Evolutionary conservation across 2,797 vertebrate genomes (phyloP).

Genomic region (Dromococcyx pavoninus): DNA sequence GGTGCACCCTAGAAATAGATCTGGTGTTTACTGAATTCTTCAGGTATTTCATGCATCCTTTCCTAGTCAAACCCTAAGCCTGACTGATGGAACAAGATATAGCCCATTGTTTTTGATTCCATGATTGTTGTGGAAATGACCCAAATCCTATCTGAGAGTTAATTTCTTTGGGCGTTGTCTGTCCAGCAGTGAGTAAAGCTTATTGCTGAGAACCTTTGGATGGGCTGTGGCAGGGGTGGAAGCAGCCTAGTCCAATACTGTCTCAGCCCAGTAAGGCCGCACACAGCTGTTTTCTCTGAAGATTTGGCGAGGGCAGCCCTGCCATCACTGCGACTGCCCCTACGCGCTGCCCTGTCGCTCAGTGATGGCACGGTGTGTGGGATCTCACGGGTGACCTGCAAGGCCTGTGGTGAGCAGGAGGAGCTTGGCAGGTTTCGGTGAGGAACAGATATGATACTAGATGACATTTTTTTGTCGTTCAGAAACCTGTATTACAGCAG

Average conservation of each 20-base stretch:
- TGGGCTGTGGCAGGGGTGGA: neutral
- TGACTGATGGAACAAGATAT: neutral
- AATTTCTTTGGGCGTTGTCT: neutral
- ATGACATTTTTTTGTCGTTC: rapidly evolving
- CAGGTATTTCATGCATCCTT: neutral
- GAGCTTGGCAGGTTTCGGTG: neutral
- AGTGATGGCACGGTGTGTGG: neutral
- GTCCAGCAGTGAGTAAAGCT: neutral
- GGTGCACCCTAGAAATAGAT: neutral
- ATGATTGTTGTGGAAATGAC: neutral
- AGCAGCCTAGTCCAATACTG: neutral
- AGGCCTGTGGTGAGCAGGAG: neutral
- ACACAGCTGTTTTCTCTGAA: neutral
- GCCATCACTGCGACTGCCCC: neutral
- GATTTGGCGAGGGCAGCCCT: neutral
- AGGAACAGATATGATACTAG: rapidly evolving
- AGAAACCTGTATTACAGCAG: neutral
- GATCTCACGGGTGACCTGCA: neutral
- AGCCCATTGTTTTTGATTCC: neutral
- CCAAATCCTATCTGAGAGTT: neutral
- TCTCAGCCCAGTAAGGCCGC: neutral
- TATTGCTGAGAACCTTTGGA: neutral
- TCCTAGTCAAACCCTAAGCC: neutral
- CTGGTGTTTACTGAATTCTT: neutral
- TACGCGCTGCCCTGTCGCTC: neutral